These are phyloP conservation scores for Megalops atlanticus DNA, from an alignment of 2,113 vertebrate genomes.

Conservation along the genomic window DNA sequence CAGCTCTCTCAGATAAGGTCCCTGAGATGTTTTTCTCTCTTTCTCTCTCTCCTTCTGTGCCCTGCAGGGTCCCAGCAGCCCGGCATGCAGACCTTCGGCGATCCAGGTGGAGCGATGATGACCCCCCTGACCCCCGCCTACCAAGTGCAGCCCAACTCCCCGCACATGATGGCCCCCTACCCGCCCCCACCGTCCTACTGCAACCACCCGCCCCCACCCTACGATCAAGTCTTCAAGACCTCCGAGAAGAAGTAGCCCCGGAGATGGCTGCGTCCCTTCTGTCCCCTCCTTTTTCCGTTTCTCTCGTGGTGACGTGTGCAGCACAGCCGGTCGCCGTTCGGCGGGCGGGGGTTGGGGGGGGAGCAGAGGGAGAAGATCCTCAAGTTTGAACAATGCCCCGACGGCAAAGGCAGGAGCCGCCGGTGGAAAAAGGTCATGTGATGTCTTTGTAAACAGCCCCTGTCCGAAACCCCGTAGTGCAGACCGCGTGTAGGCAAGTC, in stretches of 20 bases:
- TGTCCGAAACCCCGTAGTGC: not conserved
- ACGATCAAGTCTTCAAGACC: constrained; percentile 90
- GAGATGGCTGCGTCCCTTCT: not conserved
- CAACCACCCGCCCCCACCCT: constrained; percentile 91
- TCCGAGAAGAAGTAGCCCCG: constrained; percentile 74
- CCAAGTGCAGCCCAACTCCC: constrained; percentile 77
- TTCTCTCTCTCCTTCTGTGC: constrained; percentile 10
- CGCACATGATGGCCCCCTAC: constrained; percentile 80
- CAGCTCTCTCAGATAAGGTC: no score
- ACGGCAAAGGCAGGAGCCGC: not conserved
- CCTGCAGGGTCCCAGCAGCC: constrained; percentile 84
- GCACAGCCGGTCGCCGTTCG: not conserved
- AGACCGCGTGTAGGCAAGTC: not conserved
- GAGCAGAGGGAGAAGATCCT: not conserved
- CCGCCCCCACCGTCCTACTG: constrained; percentile 93
- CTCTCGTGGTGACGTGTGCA: not conserved
- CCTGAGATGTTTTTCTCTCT: not conserved
- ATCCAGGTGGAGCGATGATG: constrained; percentile 73
- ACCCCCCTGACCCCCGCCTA: constrained; percentile 76
- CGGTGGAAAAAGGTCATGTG: not conserved
- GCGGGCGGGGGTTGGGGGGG: no score
- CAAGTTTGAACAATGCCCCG: not conserved
- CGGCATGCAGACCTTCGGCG: constrained; percentile 82
- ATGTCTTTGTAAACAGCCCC: not conserved
- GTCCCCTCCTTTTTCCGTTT: constrained; percentile 13